Conservation (phyloP, 2,797 vertebrate species). For the Anguilla marmorata region DNA sequence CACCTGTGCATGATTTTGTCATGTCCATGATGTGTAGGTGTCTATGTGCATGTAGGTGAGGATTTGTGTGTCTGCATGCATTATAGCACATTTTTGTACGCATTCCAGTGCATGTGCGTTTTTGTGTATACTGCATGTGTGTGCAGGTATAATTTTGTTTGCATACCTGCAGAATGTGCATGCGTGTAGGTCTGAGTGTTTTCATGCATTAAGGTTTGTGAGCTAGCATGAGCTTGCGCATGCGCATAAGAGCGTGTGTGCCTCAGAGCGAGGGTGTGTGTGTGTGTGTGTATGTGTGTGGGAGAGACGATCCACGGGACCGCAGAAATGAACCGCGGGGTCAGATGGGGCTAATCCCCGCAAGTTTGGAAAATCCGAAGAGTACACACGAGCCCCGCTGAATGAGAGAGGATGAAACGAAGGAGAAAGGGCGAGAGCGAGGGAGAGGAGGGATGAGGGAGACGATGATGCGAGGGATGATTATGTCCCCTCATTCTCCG, state of each 20-base stretch:
- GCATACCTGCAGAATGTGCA: background rate
- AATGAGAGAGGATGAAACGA: constrained; percentile 52
- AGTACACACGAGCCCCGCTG: constrained; percentile 52
- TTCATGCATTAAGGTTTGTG: background rate
- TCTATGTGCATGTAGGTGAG: background rate
- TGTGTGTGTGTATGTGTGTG: constrained; percentile 13
- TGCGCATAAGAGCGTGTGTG: background rate
- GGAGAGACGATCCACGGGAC: constrained; percentile 43
- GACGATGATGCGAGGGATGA: constrained; percentile 65
- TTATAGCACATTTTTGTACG: too few relatives aligned
- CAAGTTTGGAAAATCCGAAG: constrained; percentile 58
- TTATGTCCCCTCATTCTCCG: constrained; percentile 53
- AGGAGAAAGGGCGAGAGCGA: constrained; percentile 48
- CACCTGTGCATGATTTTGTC: background rate
- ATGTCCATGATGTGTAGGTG: background rate
- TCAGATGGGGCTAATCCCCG: constrained; percentile 69
- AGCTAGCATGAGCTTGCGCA: too few relatives aligned
- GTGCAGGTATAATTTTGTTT: background rate
- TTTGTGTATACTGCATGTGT: background rate
- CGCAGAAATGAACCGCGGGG: constrained; percentile 51
- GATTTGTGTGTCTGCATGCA: background rate
- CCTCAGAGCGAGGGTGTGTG: background rate
- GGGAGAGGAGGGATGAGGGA: constrained; percentile 55
- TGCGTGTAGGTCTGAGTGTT: background rate
- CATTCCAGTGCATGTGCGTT: background rate